Evolutionary conservation across 2,888 invertebrate genomes (phyloP), one percentile per base, ranked within the genome.

Genomic region (Hyposoter dolosus): DNA sequence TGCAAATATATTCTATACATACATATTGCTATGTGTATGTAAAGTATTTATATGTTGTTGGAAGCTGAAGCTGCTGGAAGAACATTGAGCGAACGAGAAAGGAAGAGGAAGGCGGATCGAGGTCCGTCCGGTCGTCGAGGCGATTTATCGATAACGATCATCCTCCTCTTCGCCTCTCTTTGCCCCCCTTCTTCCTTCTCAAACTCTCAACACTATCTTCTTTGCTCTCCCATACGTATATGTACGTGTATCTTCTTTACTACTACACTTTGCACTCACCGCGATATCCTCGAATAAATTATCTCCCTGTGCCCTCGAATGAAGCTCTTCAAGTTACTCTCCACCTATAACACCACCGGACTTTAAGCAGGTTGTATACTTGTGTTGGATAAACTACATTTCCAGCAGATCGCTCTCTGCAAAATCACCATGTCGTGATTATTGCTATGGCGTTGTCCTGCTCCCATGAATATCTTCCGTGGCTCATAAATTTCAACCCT

Each of bases 301-400:
- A 86, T 86, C 78, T 81, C 45, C 23, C n/a, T 43, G 45, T 86
- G 79, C 83, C 60, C 86, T 88, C 88, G 88, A 89, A 90, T 91
- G 90, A 89, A 88, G 90, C 88, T 90, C 90, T 89, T 87, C 88
- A 84, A 89, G 87, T 87, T 88, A 88, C 88, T 83, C 17, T 56
- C 53, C 72, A 47, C 66, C 66, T 84, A 77, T 68, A 63, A 69
- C 50, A 74, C 45, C 74, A 68, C 7, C 60, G 23, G 35, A 79
- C 32, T 53, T 47, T 43, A 32, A 50, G 72, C 53, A 72, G 72
- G 74, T 83, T 65, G 47, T 83, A 56, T 56, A 15, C 66, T 74
- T 74, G 66, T 56, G 65, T 43, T 53, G 32, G n/a, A 47, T 50
- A 35, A 72, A 72, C 50, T 53, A 50, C 32, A 32, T 66, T 43